A percentile compares a stretch with the other conserved stretches of the same genome.
Evolutionary conservation across 23 tunicate species (phyloP).

Genomic region (Halocynthia roretzi): DNA sequence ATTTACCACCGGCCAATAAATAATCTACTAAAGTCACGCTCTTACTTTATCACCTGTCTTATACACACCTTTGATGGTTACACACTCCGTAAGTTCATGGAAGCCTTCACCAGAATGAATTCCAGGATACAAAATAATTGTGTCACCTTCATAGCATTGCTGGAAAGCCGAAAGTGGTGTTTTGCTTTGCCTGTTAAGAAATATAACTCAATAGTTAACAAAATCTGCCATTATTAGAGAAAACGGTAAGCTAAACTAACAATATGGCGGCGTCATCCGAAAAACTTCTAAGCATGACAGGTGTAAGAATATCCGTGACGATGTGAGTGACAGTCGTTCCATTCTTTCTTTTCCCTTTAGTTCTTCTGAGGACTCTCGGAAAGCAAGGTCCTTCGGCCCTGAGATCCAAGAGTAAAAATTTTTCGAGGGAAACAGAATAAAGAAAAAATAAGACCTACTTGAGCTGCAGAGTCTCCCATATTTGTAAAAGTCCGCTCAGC

Average conservation of each 20-base stretch:
- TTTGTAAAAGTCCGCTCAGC: slow-evolving; percentile 91
- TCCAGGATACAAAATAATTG: slow-evolving; percentile 75
- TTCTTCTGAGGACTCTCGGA: slow-evolving; percentile 76
- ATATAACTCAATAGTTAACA: neutral
- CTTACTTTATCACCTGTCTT: too few species aligned
- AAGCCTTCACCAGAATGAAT: slow-evolving; percentile 84
- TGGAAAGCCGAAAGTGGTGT: slow-evolving; percentile 67
- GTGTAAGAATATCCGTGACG: slow-evolving; percentile 60
- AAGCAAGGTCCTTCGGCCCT: slow-evolving; percentile 96
- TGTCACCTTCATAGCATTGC: slow-evolving; percentile 76
- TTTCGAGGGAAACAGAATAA: neutral
- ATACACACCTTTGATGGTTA: slow-evolving; percentile 69
- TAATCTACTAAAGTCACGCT: too few species aligned
- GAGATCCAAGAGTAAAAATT: neutral
- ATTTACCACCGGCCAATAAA: too few species aligned
- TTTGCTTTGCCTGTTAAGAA: slow-evolving; percentile 60
- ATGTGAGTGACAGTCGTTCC: slow-evolving; percentile 59
- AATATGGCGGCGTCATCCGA: slow-evolving; percentile 71
- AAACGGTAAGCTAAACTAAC: slow-evolving; percentile 31
- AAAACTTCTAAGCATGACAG: slow-evolving; percentile 60
- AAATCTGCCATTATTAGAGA: neutral
- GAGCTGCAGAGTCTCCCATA: slow-evolving; percentile 89
- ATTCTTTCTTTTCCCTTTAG: slow-evolving; percentile 70
- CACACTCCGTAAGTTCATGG: slow-evolving; percentile 84
- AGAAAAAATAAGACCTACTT: slow-evolving; percentile 31